These are phyloP conservation scores for Gulo gulo DNA, from an alignment of 2,113 vertebrate genomes.

Conservation along the genomic window DNA sequence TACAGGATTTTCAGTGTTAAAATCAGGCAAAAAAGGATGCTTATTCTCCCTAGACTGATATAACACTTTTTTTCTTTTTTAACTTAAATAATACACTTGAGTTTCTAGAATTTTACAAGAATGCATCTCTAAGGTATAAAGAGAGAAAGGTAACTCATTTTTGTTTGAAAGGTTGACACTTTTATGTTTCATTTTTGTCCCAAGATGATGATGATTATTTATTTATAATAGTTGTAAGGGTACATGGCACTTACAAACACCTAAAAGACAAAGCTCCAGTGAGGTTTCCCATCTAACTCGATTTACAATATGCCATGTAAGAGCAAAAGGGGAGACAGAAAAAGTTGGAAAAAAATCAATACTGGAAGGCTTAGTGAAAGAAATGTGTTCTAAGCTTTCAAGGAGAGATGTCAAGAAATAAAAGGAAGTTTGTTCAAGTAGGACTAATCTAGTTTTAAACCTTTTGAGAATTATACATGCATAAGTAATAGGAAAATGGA, in stretches of 20 bases:
- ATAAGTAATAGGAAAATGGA: slow-evolving; percentile 41
- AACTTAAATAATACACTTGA: slow-evolving; percentile 24
- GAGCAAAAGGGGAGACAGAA: neutral
- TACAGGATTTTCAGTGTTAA: neutral
- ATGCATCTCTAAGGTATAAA: slow-evolving; percentile 50
- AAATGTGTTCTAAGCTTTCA: slow-evolving; percentile 55
- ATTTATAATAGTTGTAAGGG: slow-evolving; percentile 68
- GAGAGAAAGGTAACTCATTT: slow-evolving; percentile 57
- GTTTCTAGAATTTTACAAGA: slow-evolving; percentile 49
- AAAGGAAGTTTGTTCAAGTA: slow-evolving; percentile 39
- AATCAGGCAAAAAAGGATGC: neutral
- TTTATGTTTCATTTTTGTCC: slow-evolving; percentile 67
- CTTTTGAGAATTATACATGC: slow-evolving; percentile 27
- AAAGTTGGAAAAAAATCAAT: slow-evolving; percentile 47
- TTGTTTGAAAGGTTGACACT: slow-evolving; percentile 62
- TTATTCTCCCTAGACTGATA: neutral
- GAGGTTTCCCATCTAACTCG: slow-evolving; percentile 48
- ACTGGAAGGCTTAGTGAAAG: neutral
- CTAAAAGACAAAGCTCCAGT: slow-evolving; percentile 63
- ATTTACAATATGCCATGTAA: neutral
- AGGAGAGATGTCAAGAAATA: slow-evolving; percentile 33
- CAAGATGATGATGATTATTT: slow-evolving; percentile 62
- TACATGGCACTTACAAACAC: slow-evolving; percentile 56
- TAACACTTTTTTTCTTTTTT: neutral
- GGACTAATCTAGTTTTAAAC: slow-evolving; percentile 38